A percentile compares a stretch with the other conserved stretches of the same genome.
Evolutionary conservation across 2,888 invertebrate species (phyloP).

Genomic region (Venustoraphidia nigricollis): DNA sequence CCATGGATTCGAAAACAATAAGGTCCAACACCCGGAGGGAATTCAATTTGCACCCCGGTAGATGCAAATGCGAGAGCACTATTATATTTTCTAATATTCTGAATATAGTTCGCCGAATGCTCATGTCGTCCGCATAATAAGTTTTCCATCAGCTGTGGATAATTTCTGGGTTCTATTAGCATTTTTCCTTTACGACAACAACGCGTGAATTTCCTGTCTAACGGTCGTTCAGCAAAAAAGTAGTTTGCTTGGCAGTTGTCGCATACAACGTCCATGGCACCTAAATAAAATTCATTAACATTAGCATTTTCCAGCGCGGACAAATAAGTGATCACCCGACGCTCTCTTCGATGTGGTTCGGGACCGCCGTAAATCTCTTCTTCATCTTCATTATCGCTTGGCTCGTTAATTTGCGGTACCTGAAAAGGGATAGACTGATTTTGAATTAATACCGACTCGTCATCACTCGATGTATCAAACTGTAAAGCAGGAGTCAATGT

Average conservation of each 20-base stretch:
- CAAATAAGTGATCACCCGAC: no score
- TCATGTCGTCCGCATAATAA: neutral
- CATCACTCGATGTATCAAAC: no score
- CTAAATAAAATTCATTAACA: neutral
- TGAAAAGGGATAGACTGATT: no score
- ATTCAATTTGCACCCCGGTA: neutral
- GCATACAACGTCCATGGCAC: neutral
- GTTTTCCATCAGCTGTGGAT: neutral
- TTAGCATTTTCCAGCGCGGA: neutral
- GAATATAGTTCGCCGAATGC: neutral
- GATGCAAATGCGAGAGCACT: conserved; percentile 1
- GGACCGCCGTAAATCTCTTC: no score
- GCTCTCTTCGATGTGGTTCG: no score
- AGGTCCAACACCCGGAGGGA: neutral
- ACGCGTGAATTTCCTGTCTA: neutral
- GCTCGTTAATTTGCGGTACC: no score
- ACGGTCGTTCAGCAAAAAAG: neutral
- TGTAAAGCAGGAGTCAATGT: no score
- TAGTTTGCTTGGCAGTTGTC: neutral
- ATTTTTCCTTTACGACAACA: neutral
- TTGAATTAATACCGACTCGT: no score
- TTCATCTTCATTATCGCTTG: no score
- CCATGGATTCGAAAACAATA: conserved; percentile 4
- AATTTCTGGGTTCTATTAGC: neutral
- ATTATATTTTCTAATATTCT: conserved; percentile 1